Base-by-base conservation (phyloP, 2,797 vertebrate genomes). In the Lycodopsis pacificus region DNA sequence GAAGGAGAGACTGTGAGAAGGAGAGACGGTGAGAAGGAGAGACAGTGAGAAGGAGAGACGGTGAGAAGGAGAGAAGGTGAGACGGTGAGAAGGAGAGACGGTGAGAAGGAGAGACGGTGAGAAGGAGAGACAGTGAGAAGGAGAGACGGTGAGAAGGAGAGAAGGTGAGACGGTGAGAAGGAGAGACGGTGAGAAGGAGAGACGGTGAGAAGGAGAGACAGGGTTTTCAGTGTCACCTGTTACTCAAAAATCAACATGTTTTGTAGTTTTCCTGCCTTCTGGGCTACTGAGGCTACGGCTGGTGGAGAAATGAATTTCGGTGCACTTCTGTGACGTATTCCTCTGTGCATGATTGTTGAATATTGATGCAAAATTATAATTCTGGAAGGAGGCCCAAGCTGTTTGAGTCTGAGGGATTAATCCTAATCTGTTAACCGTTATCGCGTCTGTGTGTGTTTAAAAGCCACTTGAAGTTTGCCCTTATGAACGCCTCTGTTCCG, bases 201-300 rank as follows among this genome's bases (percentile, higher is more conserved):
- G 65, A 62, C 7, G 61, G 49, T 6, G n/a, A 56, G 44, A 46
- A 19, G 15, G 6, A 19, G 63, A 59, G 27, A 13, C 22, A 32
- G 42, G 19, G 3, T 11, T 67, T 62, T 65, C 42, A 70, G n/a
- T 44, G 48, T 32, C 49, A 25, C 38, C 30, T 46, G 34, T 74
- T 38, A 32, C 48, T 65, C 36, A 58, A 46, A 69, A 66, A 61
- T 40, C 11, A 75, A 58, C 27, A 63, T 51, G 7, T 53, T 46
- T 61, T 58, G 66, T 36, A 65, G 48, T 44, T 71, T 54, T 67
- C 71, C 59, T 82, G 34, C 63, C 54, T 67, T 22, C 74, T 71
- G 46, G 25, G 44, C 61, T 13, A 34, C 20, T 1, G n/a, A 61
- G 40, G 63, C 34, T 27, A 11, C 14, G 32, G 54, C 61, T 65